A percentile compares a stretch with the other conserved stretches of the same genome.
Evolutionary conservation across 2,888 invertebrate species (phyloP).

Genomic region (Achlya flavicornis): DNA sequence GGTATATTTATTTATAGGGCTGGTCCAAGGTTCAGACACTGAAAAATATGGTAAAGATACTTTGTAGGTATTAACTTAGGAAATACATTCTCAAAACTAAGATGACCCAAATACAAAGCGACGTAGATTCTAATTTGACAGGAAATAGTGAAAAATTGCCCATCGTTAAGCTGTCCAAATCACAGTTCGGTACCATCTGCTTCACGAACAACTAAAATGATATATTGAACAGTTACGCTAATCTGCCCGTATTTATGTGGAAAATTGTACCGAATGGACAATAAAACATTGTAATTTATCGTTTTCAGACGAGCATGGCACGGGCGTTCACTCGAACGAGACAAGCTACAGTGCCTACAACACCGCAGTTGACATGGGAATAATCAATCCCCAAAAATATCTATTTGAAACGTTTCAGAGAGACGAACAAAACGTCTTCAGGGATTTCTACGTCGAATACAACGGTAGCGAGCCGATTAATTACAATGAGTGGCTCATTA

Average conservation of each 20-base stretch:
- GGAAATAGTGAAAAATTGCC: constrained; percentile 5
- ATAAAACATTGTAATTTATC: constrained; percentile 39
- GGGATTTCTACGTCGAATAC: constrained; percentile 52
- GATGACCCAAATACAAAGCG: background rate
- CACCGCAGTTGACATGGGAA: constrained; percentile 56
- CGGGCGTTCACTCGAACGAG: constrained; percentile 34
- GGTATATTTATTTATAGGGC: too few relatives aligned
- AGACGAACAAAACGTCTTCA: constrained; percentile 60
- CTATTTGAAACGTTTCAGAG: constrained; percentile 51
- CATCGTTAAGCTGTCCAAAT: constrained; percentile 4
- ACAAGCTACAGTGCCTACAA: constrained; percentile 46
- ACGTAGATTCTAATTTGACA: background rate
- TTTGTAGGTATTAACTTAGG: too few relatives aligned
- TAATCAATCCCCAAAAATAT: constrained; percentile 68
- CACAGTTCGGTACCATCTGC: constrained; percentile 24
- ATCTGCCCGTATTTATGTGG: constrained; percentile 31
- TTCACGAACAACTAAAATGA: constrained; percentile 28
- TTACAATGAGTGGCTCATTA: constrained; percentile 64
- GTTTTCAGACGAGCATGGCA: constrained; percentile 44
- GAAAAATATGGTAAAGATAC: background rate
- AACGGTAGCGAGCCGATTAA: constrained; percentile 48
- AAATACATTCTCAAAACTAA: too few relatives aligned
- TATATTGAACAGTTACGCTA: constrained; percentile 31
- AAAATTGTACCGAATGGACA: constrained; percentile 33
- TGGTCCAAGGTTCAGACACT: too few relatives aligned